Evolutionary conservation across 1,140 invertebrate genomes (phyloP).

Genomic region (Leptopilina clavipes): DNA sequence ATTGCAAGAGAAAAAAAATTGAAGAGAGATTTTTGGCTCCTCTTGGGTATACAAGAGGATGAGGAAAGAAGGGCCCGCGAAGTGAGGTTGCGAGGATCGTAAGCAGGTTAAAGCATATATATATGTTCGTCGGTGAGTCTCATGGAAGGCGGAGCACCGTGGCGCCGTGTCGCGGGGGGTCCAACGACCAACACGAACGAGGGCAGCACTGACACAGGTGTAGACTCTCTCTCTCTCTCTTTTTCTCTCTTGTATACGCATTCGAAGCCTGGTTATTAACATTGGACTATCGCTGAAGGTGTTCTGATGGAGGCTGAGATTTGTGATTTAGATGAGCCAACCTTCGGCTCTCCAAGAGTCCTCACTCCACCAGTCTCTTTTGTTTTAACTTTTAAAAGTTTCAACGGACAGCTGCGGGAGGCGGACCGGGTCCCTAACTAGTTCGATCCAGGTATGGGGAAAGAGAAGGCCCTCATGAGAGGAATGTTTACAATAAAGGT

Average conservation of each 20-base stretch:
- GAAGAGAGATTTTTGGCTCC: constrained; percentile 26
- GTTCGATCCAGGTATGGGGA: constrained; percentile 59
- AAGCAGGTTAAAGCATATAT: constrained; percentile 36
- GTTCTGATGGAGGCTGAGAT: constrained; percentile 69
- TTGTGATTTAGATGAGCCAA: constrained; percentile 74
- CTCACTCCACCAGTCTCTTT: constrained; percentile 58
- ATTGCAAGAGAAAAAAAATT: constrained; percentile 41
- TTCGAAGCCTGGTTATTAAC: constrained; percentile 59
- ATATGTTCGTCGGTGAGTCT: constrained; percentile 50
- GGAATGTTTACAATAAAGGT: constrained; percentile 40
- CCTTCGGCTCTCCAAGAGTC: constrained; percentile 16
- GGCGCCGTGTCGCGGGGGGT: constrained; percentile 76
- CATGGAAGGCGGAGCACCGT: constrained; percentile 71
- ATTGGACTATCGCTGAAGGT: constrained; percentile 61
- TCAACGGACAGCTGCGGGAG: constrained; percentile 53
- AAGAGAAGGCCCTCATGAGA: constrained; percentile 38
- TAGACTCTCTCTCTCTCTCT: not conserved
- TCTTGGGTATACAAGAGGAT: not conserved
- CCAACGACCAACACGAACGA: constrained; percentile 60
- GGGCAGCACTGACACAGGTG: constrained; percentile 53
- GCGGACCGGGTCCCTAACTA: constrained; percentile 58
- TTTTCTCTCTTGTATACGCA: not conserved
- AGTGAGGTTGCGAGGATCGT: constrained; percentile 36
- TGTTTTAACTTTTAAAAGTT: constrained; percentile 68
- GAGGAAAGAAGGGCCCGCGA: constrained; percentile 40